These are phyloP conservation scores for Lepus timidus DNA, from an alignment of 2,113 vertebrate genomes.

Conservation along the genomic window DNA sequence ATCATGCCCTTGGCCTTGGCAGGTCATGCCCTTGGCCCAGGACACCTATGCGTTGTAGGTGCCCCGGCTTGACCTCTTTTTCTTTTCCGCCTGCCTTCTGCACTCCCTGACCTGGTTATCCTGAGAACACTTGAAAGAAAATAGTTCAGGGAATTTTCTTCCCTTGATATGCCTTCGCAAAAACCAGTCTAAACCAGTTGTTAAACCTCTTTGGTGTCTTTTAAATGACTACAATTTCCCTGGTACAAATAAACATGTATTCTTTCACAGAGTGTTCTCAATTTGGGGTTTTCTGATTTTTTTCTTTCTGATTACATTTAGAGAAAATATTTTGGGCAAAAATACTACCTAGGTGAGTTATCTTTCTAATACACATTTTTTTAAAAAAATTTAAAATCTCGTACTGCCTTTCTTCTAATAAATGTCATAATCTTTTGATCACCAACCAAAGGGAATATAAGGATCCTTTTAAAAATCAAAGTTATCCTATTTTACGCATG, in stretches of 20 bases:
- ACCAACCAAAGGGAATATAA: background rate
- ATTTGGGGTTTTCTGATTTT: background rate
- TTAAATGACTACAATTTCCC: background rate
- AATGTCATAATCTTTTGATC: background rate
- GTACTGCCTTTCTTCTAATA: constrained; percentile 43
- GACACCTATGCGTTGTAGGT: too few relatives aligned
- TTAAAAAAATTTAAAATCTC: background rate
- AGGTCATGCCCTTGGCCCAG: too few relatives aligned
- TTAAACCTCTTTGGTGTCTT: background rate
- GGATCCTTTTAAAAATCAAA: background rate
- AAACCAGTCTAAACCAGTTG: background rate
- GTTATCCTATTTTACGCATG: background rate
- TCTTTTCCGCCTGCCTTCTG: background rate
- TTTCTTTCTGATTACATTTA: constrained; percentile 44
- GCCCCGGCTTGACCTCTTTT: background rate
- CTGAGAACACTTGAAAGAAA: background rate
- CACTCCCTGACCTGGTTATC: background rate
- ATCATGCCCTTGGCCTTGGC: background rate
- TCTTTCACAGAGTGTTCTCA: constrained; percentile 20
- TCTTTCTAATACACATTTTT: constrained; percentile 39
- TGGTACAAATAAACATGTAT: background rate
- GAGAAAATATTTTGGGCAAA: background rate
- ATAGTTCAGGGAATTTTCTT: background rate
- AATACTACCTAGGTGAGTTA: background rate
- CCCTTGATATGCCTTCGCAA: background rate